Conservation (phyloP, 2,113 vertebrate species). For the Chaetodon trifascialis region DNA sequence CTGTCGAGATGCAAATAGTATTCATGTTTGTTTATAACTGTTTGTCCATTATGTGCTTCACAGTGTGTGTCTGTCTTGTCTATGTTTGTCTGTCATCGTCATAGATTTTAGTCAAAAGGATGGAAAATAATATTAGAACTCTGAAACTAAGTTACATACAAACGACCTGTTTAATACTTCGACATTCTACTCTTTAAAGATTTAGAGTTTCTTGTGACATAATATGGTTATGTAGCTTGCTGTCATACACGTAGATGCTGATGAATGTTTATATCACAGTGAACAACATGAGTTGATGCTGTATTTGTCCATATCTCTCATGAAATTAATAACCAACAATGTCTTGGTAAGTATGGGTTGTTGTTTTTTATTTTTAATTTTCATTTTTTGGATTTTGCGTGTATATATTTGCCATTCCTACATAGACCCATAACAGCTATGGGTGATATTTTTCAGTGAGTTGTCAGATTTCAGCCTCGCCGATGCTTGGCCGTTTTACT, state of each 20-base stretch:
- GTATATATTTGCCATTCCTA: slow-evolving; percentile 85
- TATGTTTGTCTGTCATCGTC: slow-evolving; percentile 66
- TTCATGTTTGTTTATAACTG: slow-evolving; percentile 59
- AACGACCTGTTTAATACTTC: slow-evolving; percentile 10
- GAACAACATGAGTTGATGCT: slow-evolving; percentile 88
- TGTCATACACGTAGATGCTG: slow-evolving; percentile 71
- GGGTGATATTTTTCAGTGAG: slow-evolving; percentile 90
- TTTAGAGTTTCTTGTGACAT: slow-evolving; percentile 37
- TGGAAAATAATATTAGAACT: slow-evolving; percentile 6
- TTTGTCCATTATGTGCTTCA: slow-evolving; percentile 62
- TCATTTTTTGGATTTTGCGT: slow-evolving; percentile 78
- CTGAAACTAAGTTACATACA: slow-evolving; percentile 14
- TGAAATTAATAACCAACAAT: slow-evolving; percentile 87
- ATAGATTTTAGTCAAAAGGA: slow-evolving; percentile 47
- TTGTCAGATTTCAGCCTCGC: slow-evolving; percentile 87
- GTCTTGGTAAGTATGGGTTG: slow-evolving; percentile 88
- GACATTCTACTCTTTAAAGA: slow-evolving; percentile 6
- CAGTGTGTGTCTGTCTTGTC: slow-evolving; percentile 67
- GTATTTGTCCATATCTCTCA: slow-evolving; percentile 90
- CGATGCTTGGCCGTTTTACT: slow-evolving; percentile 55
- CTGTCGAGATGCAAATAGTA: slow-evolving; percentile 43
- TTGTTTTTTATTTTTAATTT: slow-evolving; percentile 69
- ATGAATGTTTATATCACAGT: slow-evolving; percentile 82
- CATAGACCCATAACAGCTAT: slow-evolving; percentile 86
- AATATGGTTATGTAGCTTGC: slow-evolving; percentile 60